Percentiles rank a stretch among this genome's conserved stretches.
These are phyloP conservation scores for Oreocharis arfaki DNA, from an alignment of 2,113 vertebrate genomes.

Conservation along the genomic window DNA sequence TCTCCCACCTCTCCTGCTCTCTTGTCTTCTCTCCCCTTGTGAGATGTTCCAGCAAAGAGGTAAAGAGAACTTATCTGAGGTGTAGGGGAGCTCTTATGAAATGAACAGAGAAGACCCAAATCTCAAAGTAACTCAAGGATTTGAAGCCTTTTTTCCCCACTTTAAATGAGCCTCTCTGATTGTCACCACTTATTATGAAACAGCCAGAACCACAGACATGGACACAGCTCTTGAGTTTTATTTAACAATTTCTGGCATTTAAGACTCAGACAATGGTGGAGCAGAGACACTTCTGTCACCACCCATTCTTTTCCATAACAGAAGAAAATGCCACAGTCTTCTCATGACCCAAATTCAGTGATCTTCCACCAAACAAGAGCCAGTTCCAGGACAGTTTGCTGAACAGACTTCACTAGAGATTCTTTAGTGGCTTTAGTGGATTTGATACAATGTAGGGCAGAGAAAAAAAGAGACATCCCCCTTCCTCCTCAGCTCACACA, in stretches of 20 bases:
- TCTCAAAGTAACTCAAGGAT: background rate
- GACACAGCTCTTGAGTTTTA: background rate
- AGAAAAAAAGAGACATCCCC: background rate
- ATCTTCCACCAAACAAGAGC: background rate
- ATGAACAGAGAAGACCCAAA: background rate
- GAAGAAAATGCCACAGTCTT: background rate
- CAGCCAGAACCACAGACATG: background rate
- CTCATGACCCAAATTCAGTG: background rate
- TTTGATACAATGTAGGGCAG: background rate
- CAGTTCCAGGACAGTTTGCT: background rate
- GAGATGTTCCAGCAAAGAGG: background rate
- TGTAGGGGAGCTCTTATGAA: background rate
- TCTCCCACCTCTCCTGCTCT: background rate
- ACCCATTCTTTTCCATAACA: background rate
- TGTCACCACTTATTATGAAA: background rate
- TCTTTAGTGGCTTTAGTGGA: background rate
- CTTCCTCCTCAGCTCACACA: background rate
- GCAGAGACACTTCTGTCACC: background rate
- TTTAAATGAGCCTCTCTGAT: background rate
- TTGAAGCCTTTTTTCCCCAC: background rate
- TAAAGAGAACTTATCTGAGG: background rate
- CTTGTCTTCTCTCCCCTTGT: background rate
- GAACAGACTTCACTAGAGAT: background rate
- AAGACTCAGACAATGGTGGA: background rate
- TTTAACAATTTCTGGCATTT: constrained; percentile 3